A percentile compares a stretch with the other conserved stretches of the same genome.
phyloP scores from a whole-genome alignment of 2,888 invertebrate genomes.

The Drosophila falleni region DNA sequence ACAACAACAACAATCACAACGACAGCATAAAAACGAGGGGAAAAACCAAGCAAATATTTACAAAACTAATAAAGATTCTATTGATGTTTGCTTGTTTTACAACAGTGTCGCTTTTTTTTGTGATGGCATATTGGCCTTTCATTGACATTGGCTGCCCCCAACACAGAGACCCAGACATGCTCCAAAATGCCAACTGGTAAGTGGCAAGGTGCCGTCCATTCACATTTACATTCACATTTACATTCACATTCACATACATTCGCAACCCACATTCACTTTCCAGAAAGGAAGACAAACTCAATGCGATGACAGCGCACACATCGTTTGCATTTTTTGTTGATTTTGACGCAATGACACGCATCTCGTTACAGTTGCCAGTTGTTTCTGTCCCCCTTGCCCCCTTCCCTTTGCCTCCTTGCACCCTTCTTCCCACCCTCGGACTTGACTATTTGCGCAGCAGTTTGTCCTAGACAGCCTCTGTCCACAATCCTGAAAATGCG shows the following conservation, averaged over 20 bases:
- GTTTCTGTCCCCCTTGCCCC: slow-evolving; percentile 1
- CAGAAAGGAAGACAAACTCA: slow-evolving; percentile 22
- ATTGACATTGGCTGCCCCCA: slow-evolving; percentile 49
- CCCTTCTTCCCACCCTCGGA: not conserved
- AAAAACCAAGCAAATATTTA: slow-evolving; percentile 64
- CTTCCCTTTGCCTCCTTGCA: not conserved
- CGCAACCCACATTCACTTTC: not conserved
- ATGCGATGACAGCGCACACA: slow-evolving; percentile 58
- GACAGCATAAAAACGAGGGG: not conserved
- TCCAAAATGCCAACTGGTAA: slow-evolving; percentile 31
- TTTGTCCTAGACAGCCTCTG: slow-evolving; percentile 35
- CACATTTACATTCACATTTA: too few species aligned
- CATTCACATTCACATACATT: not conserved
- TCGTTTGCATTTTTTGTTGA: slow-evolving; percentile 79
- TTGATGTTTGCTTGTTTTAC: slow-evolving; percentile 69
- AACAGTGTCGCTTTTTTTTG: slow-evolving; percentile 20
- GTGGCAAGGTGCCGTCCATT: slow-evolving; percentile 30
- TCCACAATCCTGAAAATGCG: slow-evolving; percentile 26
- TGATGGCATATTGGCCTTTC: slow-evolving; percentile 62
- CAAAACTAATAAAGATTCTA: slow-evolving; percentile 77
- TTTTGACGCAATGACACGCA: slow-evolving; percentile 77
- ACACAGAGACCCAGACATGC: slow-evolving; percentile 5
- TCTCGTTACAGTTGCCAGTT: slow-evolving; percentile 68
- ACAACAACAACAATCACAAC: not conserved
- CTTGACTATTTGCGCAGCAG: slow-evolving; percentile 54